Base-by-base conservation (phyloP, 2,888 invertebrate species). In the Ypsolopha sequella region DNA sequence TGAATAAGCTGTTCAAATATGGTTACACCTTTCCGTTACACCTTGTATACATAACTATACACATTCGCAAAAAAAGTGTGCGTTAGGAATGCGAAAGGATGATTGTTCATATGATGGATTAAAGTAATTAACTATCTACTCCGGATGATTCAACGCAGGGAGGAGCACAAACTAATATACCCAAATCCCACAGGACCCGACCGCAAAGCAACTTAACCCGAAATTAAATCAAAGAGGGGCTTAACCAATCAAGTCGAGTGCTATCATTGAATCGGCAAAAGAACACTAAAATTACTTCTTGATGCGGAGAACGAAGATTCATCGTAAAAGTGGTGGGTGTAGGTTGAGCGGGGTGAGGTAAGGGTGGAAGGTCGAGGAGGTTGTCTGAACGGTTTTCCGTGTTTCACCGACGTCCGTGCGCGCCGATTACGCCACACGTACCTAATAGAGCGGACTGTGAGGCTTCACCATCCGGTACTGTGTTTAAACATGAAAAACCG, bases 281-380 rank as follows among this genome's bases (percentile, higher is more conserved):
- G 80, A 85, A 86, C 85, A 85, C 84, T 84, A 84, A 85, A 85
- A 85, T 85, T 85, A 84, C 85, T 86, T 85, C 85, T 84, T 85
- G 85, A 84, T 85, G 81, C 82, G 81, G 79, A 81, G 85, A 84
- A 85, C 84, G 85, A 86, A 85, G 85, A 86, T 85, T 85, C 85
- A 85, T 85, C 85, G 85, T 86, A 85, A 85, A 85, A 85, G 80
- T 80, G 80, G 80, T 80, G 80, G 80, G 76, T 63, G 65, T 61
- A 47, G 46, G 52, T 43, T 41, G 39, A 41, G 56, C 56, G 65
- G 63, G 65, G 62, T 60, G 56, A 60, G 60, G 60, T 57, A 58
- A 55, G 45, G 58, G 58, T 57, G 58, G 64, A 58, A 58, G 60
- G 60, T 54, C 54, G 53, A 55, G 66, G 75, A 66, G 74, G 76